These are phyloP conservation scores for Lamprotornis superbus DNA, from an alignment of 2,113 vertebrate genomes.

Conservation along the genomic window DNA sequence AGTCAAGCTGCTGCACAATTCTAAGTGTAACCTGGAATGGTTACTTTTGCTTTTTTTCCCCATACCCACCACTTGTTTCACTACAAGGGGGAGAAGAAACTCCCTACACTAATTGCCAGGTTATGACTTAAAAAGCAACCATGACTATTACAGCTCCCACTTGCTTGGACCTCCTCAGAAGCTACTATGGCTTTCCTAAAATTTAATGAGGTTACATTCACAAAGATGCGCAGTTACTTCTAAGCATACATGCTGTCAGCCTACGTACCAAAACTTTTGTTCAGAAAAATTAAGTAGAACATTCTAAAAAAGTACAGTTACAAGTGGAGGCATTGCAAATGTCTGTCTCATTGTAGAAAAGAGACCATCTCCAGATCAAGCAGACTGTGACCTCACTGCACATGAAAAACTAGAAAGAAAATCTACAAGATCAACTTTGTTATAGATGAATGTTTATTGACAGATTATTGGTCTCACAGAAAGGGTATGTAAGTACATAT, in stretches of 20 bases:
- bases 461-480: neutral
- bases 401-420: neutral
- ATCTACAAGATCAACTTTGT: neutral
- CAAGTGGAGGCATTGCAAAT: neutral
- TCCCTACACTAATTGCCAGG: neutral
- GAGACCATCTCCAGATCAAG: neutral
- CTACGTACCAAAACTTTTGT: neutral
- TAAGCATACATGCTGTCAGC: neutral
- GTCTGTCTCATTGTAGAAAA: neutral
- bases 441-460: neutral
- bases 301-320: neutral
- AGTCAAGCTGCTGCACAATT: neutral
- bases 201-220: neutral
- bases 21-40: neutral
- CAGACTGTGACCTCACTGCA: neutral
- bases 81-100: neutral
- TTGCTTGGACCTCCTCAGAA: neutral
- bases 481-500: neutral
- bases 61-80: neutral
- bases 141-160: neutral
- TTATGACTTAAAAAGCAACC: neutral
- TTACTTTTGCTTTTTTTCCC: neutral
- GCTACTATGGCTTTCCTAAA: neutral
- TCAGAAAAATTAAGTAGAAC: neutral
- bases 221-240: neutral